A percentile compares a stretch with the other conserved stretches of the same genome.
These are phyloP conservation scores for Tetranychus truncatus DNA, from an alignment of 2,888 invertebrate genomes.

Conservation along the genomic window DNA sequence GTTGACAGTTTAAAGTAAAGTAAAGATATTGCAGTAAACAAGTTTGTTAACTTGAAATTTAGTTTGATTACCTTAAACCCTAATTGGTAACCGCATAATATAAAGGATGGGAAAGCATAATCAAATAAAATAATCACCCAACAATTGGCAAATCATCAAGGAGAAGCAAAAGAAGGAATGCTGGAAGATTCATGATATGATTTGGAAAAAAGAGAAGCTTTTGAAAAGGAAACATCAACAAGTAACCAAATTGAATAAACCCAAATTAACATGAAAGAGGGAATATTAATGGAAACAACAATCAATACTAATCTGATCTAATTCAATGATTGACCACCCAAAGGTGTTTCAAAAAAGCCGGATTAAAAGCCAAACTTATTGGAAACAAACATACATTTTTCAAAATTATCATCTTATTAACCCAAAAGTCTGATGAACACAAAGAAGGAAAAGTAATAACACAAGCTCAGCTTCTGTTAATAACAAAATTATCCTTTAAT, in stretches of 20 bases:
- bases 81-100: not conserved
- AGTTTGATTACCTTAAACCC: not conserved
- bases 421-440: too few species aligned
- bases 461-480: not conserved
- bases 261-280: not conserved
- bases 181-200: too few species aligned
- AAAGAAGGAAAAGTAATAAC: too few species aligned
- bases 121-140: too few species aligned
- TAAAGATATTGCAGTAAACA: not conserved
- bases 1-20: not conserved
- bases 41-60: not conserved
- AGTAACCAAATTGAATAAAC: not conserved
- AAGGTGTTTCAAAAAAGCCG: not conserved
- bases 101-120: too few species aligned
- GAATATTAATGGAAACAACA: not conserved
- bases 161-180: too few species aligned
- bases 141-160: too few species aligned
- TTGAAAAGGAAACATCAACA: too few species aligned
- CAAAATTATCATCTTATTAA: too few species aligned
- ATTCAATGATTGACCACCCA: not conserved
- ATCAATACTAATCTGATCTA: not conserved
- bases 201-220: too few species aligned
- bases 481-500: not conserved
- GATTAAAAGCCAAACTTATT: too few species aligned
- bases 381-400: too few species aligned